Evolutionary conservation across 2,113 vertebrate species (phyloP).

Genomic region (Asarcornis scutulata): DNA sequence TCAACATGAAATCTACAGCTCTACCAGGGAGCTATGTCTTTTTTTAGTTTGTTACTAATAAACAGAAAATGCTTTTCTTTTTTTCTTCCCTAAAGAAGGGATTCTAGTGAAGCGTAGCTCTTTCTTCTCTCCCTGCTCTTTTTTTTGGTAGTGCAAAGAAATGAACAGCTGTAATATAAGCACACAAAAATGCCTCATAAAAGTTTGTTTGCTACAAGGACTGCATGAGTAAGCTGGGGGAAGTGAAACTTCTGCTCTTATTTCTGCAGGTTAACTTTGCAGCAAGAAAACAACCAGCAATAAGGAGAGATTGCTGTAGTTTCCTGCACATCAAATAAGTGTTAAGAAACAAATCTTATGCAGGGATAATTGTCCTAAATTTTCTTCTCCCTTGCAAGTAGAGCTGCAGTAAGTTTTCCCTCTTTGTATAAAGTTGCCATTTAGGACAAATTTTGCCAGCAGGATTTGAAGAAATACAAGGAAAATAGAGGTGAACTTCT

Average conservation of each 20-base stretch:
- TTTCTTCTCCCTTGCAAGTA: background rate
- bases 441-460: background rate
- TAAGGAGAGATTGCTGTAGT: background rate
- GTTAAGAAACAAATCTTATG: background rate
- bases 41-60: constrained; percentile 7
- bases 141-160: background rate
- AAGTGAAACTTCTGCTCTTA: constrained; percentile 18
- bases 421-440: background rate
- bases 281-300: background rate
- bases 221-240: background rate
- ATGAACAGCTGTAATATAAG: constrained; percentile 42
- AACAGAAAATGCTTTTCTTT: background rate
- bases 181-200: constrained; percentile 2
- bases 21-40: constrained; percentile 19
- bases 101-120: background rate
- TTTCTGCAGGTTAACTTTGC: constrained; percentile 15
- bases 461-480: background rate
- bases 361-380: background rate
- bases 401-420: background rate
- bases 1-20: constrained; percentile 21
- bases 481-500: background rate
- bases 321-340: background rate
- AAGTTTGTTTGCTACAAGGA: constrained; percentile 15
- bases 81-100: background rate
- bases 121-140: background rate